Conservation (phyloP, 2,888 invertebrate species). For the Torymus auratus region DNA sequence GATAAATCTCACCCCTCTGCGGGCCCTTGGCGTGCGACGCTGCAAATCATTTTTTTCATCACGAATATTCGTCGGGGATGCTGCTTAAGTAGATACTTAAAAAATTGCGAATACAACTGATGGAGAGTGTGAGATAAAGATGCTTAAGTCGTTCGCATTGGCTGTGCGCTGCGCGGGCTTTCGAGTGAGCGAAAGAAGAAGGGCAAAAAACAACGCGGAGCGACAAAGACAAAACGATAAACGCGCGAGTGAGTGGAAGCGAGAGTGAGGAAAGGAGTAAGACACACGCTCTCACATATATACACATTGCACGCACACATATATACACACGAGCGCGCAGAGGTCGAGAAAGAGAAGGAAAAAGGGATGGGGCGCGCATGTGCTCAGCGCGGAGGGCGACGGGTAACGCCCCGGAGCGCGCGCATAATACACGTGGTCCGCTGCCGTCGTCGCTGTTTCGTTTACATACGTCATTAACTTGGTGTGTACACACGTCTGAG, state of each 20-base stretch:
- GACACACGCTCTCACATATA: too few relatives aligned
- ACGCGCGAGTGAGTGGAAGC: not conserved
- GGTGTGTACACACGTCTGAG: not conserved
- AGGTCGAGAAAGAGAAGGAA: not conserved
- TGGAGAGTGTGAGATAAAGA: not conserved
- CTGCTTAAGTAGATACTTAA: not conserved
- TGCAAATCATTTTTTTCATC: too few relatives aligned
- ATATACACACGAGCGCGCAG: too few relatives aligned
- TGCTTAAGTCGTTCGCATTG: not conserved
- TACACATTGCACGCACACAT: too few relatives aligned
- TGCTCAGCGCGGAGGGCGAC: conserved; percentile 28
- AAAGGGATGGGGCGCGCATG: conserved; percentile 42
- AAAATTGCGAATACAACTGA: conserved; percentile 1
- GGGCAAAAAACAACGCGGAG: not conserved
- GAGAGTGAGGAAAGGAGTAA: not conserved
- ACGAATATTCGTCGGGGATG: not conserved
- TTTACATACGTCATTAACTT: conserved; percentile 35
- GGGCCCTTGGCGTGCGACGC: too few relatives aligned
- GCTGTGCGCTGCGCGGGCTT: not conserved
- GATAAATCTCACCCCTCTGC: too few relatives aligned
- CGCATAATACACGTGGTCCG: conserved; percentile 25
- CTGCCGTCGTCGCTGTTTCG: not conserved
- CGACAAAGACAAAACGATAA: not conserved
- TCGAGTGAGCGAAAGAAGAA: not conserved
- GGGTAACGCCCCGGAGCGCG: conserved; percentile 48